Evolutionary conservation across 2,113 vertebrate species (phyloP).

Genomic region (Cynopterus brachyotis): DNA sequence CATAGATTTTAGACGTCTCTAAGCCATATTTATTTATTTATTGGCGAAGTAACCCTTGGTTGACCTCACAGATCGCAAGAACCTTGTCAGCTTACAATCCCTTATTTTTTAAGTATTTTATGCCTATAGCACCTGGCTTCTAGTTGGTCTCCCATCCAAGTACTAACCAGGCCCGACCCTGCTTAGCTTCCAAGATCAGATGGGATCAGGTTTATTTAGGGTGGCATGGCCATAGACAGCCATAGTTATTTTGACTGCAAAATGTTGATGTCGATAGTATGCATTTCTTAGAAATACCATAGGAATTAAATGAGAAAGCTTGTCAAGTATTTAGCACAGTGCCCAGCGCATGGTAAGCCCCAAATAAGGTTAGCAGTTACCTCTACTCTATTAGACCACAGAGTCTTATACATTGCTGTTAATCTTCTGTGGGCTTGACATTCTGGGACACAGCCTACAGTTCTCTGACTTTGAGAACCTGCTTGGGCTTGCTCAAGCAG

Average conservation of each 20-base stretch:
- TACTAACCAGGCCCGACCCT: too few species aligned
- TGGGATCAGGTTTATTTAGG: too few species aligned
- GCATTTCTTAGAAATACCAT: background rate
- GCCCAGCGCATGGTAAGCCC: background rate
- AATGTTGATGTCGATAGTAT: background rate
- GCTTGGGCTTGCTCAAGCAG: background rate
- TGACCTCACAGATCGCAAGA: too few species aligned
- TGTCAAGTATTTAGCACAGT: background rate
- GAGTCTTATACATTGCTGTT: background rate
- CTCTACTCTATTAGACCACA: background rate
- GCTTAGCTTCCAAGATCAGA: too few species aligned
- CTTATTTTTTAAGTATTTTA: too few species aligned
- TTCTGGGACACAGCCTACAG: background rate
- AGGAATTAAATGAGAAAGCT: background rate
- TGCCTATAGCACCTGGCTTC: too few species aligned
- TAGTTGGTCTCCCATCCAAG: too few species aligned
- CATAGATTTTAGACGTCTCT: background rate
- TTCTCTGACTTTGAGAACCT: background rate
- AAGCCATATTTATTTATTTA: background rate
- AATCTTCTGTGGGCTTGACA: background rate
- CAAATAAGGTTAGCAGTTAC: background rate
- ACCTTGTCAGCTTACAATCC: too few species aligned
- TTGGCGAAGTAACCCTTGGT: too few species aligned
- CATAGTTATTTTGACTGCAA: background rate
- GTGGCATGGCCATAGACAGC: background rate